Percentiles rank a stretch among this genome's conserved stretches.
These are phyloP conservation scores for Ophraella communa DNA, from an alignment of 2,888 invertebrate species.

Conservation along the genomic window DNA sequence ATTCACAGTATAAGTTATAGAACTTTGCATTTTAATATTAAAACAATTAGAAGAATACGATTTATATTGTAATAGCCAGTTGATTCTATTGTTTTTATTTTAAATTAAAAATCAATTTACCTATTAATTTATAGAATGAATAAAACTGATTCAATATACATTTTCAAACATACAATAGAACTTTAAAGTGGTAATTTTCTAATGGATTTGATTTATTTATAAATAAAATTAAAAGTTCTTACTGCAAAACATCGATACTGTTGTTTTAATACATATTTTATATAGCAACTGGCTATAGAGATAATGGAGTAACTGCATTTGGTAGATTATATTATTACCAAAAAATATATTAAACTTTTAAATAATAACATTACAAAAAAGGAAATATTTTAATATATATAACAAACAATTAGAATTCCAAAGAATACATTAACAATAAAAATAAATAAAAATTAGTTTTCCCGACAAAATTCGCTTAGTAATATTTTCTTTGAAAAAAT, in stretches of 20 bases:
- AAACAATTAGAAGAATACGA: neutral
- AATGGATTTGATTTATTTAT: no score
- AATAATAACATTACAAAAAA: neutral
- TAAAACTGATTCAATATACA: neutral
- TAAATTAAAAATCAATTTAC: neutral
- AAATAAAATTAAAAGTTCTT: no score
- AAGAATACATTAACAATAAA: neutral
- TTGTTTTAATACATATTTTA: neutral
- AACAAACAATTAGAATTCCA: neutral
- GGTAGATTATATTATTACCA: constrained; percentile 2
- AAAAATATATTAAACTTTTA: constrained; percentile 1
- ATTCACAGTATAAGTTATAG: constrained; percentile 6
- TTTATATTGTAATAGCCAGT: neutral
- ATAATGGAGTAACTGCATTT: constrained; percentile 6
- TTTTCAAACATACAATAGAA: no score
- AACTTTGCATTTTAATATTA: neutral
- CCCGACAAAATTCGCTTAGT: no score
- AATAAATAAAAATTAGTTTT: neutral
- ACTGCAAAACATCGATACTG: no score
- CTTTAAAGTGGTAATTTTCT: no score
- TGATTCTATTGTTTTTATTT: neutral
- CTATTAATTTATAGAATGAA: neutral
- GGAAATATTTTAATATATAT: neutral
- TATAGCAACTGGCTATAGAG: neutral
- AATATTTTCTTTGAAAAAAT: no score